phyloP scores from a whole-genome alignment of 2,797 vertebrate species.

The Steatocranus sp. region DNA sequence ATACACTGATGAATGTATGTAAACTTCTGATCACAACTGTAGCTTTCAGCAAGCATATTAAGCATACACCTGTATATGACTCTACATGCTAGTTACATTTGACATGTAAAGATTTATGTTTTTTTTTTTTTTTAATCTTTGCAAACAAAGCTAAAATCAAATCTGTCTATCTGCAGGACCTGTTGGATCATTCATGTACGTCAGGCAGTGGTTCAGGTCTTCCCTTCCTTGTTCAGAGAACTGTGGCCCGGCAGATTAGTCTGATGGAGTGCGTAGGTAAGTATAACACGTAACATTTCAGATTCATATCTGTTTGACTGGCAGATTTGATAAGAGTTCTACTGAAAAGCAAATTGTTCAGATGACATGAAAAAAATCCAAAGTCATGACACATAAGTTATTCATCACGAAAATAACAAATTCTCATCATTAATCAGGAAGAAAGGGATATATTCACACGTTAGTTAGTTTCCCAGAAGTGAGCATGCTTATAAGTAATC shows the following conservation, averaged over 20 bases:
- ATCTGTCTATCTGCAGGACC: constrained; percentile 60
- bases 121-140: not conserved
- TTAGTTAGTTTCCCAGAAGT: not conserved
- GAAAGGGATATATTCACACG: not conserved
- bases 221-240: constrained; percentile 83
- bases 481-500: not conserved
- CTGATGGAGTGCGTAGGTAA: constrained; percentile 81
- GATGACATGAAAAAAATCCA: not conserved
- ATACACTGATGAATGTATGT: not conserved
- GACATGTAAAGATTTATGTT: not conserved
- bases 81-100: not conserved
- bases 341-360: not conserved
- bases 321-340: not conserved
- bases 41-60: not conserved
- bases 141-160: not conserved
- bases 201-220: constrained; percentile 82
- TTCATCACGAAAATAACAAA: not conserved
- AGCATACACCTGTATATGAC: not conserved
- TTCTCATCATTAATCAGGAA: not conserved
- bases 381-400: not conserved
- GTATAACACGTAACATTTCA: not conserved
- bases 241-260: constrained; percentile 82
- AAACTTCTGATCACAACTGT: not conserved
- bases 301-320: not conserved
- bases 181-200: constrained; percentile 80